Evolutionary conservation across 37 sponge, comb jelly and placozoan genomes (phyloP), one percentile per base, ranked within the genome.

Genomic region (Cliona cf. orientalis): DNA sequence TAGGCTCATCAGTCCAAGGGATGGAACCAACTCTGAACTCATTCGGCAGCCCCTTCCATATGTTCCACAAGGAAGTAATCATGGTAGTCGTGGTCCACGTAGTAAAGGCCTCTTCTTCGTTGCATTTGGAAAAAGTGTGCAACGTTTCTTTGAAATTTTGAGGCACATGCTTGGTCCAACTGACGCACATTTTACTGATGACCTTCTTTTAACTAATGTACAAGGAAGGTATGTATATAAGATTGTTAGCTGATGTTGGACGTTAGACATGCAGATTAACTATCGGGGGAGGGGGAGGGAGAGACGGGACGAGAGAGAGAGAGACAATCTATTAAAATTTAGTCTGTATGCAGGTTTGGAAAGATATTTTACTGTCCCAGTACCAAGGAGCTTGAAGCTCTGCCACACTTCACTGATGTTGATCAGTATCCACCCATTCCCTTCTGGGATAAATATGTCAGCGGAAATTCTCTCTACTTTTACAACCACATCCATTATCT

Each of bases 401-500:
- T 64, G 3, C 76, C 70, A 56, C 28, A 1, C 1, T 36, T 75
- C 29, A 64, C 69, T 3, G 58, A 66, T 1, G 19, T 7, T 14
- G 69, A 76, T 3, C 0, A 57, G 11, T 84, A 84, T 46, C 85
- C 85, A 33, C 23, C 36, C 0, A 76, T 84, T 39, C 78, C 85
- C 4, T 84, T 84, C 60, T 84, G 85, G 85, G 42, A 58, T 58
- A 46, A 33, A 44, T 76, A 69, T 60, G 56, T 58, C 44, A 84
- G 85, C 59, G 32, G 29, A 25, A 84, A 84, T 57, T 70, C 76
- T 5, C 45, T 58, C n/a, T 69, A 69, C 9, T 84, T 84, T 57
- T 84, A 84, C 78, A 84, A 84, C 71, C 85, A 84, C 38, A 76
- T 84, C 38, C 70, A 84, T 58, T 84, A 84, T 63, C 85, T 84